phyloP scores from a whole-genome alignment of 2,113 vertebrate species.

The Polypterus bichir region DNA sequence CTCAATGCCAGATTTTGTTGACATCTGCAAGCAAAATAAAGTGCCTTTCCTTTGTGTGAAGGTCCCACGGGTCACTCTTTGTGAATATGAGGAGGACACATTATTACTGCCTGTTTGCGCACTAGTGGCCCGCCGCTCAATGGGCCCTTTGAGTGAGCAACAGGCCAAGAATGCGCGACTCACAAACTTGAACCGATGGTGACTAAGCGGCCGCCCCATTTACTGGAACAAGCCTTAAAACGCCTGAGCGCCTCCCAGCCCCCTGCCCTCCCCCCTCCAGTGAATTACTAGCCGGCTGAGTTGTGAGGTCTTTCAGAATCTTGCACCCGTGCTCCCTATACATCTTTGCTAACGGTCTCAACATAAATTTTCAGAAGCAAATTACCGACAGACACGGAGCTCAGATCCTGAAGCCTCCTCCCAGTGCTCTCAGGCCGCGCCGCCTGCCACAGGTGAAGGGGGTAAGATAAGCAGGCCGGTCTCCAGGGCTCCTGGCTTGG shows the following conservation, averaged over 20 bases:
- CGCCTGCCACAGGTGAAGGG: no score
- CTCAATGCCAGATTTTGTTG: constrained; percentile 41
- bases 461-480: no score
- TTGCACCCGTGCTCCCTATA: no score
- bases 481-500: no score
- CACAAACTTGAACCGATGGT: constrained; percentile 51
- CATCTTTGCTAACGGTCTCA: no score
- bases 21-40: constrained; percentile 7
- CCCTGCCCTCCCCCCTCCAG: no score
- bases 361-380: no score
- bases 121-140: constrained; percentile 26
- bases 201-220: constrained; percentile 54
- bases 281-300: no score
- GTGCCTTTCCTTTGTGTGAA: constrained; percentile 6
- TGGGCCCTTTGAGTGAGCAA: constrained; percentile 49
- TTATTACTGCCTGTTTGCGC: constrained; percentile 30
- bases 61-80: constrained; percentile 8
- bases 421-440: no score
- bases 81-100: constrained; percentile 36
- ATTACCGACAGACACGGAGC: no score
- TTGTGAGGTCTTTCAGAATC: no score
- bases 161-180: constrained; percentile 63
- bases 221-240: constrained; percentile 50
- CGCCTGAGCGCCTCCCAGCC: not conserved
- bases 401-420: no score